Base-by-base conservation (phyloP, 2,888 invertebrate genomes). In the Smittia aterrima region DNA sequence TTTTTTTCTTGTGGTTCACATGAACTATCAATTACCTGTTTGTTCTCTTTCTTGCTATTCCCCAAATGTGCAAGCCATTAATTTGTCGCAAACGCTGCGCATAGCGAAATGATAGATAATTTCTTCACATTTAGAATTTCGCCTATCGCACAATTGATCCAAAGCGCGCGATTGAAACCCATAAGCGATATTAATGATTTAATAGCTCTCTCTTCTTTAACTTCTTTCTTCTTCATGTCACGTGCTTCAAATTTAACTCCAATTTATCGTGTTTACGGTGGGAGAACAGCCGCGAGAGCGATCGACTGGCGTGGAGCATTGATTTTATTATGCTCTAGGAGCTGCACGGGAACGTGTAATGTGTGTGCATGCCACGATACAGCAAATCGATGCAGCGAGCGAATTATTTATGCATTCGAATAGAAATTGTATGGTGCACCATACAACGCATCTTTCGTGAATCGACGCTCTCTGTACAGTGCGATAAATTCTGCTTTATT, bases 211-310 rank as follows among this genome's bases (percentile, higher is more conserved):
- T 22, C 41, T 40, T 67, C 22, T 22, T 67, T 22, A 7, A 67
- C 22, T 13, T 41, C 41, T 11, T 22, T 67, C 41, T 20, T 53
- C 25, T 27, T 25, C 70, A 70, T 70, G 70, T 70, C 70, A 70
- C 70, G 70, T 70, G 70, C 70, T 70, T 70, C 70, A 70, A 70
- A 70, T 70, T 70, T 70, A 70, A 41, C 66, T 38, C 38, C 66
- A 38, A 38, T 66, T 66, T 66, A 38, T 66, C 22, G 20, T 66
- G 66, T 66, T 66, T 25, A 64, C 20, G 62, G 62, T 24, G n/a
- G 24, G n/a, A 64, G 20, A 22, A 58, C 13, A 58, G 20, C 58
- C 58, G 24, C 58, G 32, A 32, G 32, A 32, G 32, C 32, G 11
- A 47, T 47, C 47, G 47, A 47, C 47, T n/a, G 47, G 47, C 47